Conservation (phyloP, 2,113 vertebrate species). For the Marmota monax region DNA sequence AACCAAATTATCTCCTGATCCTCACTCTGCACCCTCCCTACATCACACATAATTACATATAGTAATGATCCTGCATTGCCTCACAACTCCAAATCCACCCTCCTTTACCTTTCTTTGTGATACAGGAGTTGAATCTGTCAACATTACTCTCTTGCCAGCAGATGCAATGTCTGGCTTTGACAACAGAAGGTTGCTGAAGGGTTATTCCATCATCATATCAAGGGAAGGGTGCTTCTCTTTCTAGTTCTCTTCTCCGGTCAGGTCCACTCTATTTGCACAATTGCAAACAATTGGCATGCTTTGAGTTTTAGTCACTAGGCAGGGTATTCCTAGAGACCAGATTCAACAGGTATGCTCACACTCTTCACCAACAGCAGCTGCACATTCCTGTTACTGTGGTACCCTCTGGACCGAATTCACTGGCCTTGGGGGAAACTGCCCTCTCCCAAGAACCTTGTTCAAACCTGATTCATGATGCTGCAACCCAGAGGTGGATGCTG, state of each 20-base stretch:
- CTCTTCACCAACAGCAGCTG: not conserved
- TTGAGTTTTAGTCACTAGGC: not conserved
- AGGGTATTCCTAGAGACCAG: not conserved
- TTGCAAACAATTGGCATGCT: not conserved
- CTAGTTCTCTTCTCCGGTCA: not conserved
- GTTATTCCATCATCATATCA: not conserved
- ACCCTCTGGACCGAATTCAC: not conserved
- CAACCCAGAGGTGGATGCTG: not conserved
- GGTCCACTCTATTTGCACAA: not conserved
- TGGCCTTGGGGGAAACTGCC: not conserved
- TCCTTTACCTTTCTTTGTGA: not conserved
- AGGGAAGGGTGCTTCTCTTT: not conserved
- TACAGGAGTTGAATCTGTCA: not conserved
- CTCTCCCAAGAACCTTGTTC: not conserved
- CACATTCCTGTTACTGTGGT: rapidly evolving
- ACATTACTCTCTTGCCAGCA: not conserved
- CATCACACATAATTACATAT: not conserved
- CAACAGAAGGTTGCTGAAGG: not conserved
- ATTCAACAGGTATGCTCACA: not conserved
- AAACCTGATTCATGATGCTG: not conserved
- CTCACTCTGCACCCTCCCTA: not conserved
- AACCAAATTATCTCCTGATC: not conserved
- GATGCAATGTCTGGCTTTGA: not conserved
- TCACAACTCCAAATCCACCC: not conserved
- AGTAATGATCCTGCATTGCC: no score